Evolutionary conservation across 1,140 invertebrate genomes (phyloP).

Genomic region (Brachionus paranguensis): DNA sequence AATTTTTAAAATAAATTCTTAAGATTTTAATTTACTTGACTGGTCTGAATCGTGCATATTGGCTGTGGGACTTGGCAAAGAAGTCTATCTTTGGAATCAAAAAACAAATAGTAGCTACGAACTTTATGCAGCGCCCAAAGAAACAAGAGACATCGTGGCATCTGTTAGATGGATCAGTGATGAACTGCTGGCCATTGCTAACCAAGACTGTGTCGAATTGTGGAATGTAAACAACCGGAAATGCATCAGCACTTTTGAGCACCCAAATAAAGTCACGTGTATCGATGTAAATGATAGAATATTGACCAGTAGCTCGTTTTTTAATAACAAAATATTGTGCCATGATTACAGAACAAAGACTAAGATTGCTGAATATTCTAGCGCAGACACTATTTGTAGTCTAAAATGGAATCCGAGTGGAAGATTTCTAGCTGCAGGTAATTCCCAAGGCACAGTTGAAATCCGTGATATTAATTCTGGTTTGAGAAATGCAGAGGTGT

Average conservation of each 20-base stretch:
- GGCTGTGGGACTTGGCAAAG: slow-evolving; percentile 76
- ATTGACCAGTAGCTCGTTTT: slow-evolving; percentile 56
- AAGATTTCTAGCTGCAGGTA: slow-evolving; percentile 82
- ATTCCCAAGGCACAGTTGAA: slow-evolving; percentile 87
- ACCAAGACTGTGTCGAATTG: slow-evolving; percentile 63
- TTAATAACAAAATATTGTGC: slow-evolving; percentile 56
- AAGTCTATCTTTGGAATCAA: slow-evolving; percentile 93
- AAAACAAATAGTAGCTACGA: slow-evolving; percentile 64
- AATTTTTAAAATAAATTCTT: neutral
- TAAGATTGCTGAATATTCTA: neutral
- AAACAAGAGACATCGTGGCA: slow-evolving; percentile 66
- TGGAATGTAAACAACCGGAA: slow-evolving; percentile 60
- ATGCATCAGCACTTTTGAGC: neutral
- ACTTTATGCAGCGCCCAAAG: slow-evolving; percentile 62
- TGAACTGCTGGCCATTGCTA: slow-evolving; percentile 79
- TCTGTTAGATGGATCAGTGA: slow-evolving; percentile 85
- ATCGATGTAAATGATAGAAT: neutral
- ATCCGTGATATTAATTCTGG: slow-evolving; percentile 65
- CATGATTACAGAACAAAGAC: neutral
- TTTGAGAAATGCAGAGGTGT: slow-evolving; percentile 42
- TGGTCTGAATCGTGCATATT: slow-evolving; percentile 82
- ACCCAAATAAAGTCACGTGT: neutral
- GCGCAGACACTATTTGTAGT: slow-evolving; percentile 72
- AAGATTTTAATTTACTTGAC: slow-evolving; percentile 78
- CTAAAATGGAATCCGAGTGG: slow-evolving; percentile 90